phyloP scores from a whole-genome alignment of 2,888 invertebrate genomes.

The Diplolepis rosae region DNA sequence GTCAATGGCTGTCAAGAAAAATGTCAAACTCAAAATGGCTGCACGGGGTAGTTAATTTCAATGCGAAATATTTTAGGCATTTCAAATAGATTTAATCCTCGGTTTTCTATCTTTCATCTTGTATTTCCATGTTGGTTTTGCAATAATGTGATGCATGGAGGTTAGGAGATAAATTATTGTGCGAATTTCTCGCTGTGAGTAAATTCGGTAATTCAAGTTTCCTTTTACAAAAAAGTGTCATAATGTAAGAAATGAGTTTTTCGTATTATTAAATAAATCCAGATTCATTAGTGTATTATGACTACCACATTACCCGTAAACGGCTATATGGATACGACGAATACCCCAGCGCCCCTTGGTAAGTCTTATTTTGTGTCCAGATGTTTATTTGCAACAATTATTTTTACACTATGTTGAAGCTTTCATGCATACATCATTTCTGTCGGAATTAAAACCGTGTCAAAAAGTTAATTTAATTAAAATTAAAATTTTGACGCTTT shows the following conservation, averaged over 20 bases:
- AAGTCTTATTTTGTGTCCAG: conserved; percentile 45
- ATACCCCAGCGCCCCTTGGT: conserved; percentile 68
- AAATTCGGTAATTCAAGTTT: background rate
- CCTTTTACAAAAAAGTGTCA: conserved; percentile 11
- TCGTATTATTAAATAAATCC: background rate
- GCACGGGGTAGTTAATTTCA: background rate
- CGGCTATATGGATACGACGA: conserved; percentile 69
- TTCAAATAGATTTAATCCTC: background rate
- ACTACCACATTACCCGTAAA: conserved; percentile 63
- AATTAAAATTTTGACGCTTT: no score
- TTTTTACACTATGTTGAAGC: conserved; percentile 12
- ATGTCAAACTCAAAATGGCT: conserved; percentile 11
- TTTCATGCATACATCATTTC: background rate
- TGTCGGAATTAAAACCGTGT: no score
- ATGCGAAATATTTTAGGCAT: conserved; percentile 1
- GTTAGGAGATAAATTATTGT: background rate
- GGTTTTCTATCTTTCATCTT: background rate
- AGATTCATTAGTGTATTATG: conserved; percentile 47
- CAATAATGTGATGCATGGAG: conserved; percentile 6
- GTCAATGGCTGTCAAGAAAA: background rate
- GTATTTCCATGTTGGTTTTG: background rate
- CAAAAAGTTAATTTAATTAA: no score
- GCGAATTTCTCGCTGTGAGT: background rate
- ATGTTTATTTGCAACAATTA: background rate
- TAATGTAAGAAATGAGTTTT: conserved; percentile 2